Evolutionary conservation across 1,140 invertebrate genomes (phyloP).

Genomic region (Amphibalanus amphitrite): DNA sequence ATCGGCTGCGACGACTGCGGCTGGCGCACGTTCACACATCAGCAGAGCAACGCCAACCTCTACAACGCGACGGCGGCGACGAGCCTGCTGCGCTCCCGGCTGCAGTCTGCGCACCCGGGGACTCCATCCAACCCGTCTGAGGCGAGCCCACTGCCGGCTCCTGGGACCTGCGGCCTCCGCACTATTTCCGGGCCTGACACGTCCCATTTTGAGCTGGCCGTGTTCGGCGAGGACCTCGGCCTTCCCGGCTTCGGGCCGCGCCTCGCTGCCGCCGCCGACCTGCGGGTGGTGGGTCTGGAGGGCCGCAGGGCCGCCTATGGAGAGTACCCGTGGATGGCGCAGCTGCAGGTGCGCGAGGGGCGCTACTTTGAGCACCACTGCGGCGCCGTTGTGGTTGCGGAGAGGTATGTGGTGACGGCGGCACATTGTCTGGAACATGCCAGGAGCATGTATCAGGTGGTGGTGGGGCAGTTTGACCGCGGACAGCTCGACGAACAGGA

Average conservation of each 20-base stretch:
- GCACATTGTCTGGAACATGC: background rate
- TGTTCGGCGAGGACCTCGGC: background rate
- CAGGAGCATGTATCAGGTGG: background rate
- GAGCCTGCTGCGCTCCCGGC: background rate
- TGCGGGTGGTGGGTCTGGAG: background rate
- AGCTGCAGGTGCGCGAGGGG: background rate
- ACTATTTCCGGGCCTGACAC: background rate
- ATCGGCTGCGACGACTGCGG: background rate
- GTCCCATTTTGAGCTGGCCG: background rate
- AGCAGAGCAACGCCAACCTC: background rate
- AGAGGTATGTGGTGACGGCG: background rate
- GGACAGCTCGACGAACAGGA: background rate
- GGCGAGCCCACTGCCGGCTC: background rate
- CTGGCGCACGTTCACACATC: background rate
- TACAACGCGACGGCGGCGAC: background rate
- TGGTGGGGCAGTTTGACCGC: background rate
- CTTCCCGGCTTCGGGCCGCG: too few species aligned
- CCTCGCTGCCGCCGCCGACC: background rate
- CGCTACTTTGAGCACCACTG: background rate
- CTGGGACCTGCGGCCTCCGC: background rate
- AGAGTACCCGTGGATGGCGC: background rate
- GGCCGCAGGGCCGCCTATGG: background rate
- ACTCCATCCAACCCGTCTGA: background rate
- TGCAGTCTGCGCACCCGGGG: background rate
- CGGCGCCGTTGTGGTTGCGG: background rate